phyloP scores from a whole-genome alignment of 2,113 vertebrate species.

The Mesocricetus auratus region DNA sequence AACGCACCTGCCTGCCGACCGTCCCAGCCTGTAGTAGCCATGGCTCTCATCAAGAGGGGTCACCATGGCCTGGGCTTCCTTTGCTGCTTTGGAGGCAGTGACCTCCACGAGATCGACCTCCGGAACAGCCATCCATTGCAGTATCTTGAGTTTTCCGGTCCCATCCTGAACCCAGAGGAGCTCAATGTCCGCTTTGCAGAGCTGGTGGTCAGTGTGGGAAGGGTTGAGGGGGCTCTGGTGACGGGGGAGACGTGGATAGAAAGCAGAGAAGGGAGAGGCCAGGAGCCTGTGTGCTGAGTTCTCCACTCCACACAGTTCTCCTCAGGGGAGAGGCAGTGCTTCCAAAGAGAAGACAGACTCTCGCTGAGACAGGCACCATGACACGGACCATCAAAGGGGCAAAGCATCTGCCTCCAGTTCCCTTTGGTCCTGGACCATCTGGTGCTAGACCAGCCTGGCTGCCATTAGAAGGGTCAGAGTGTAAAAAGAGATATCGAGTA shows the following conservation, averaged over 20 bases:
- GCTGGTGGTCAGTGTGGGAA: constrained; percentile 94
- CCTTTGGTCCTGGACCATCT: background rate
- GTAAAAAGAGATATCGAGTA: background rate
- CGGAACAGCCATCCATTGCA: constrained; percentile 96
- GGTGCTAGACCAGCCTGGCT: background rate
- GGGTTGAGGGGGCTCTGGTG: background rate
- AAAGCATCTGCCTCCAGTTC: background rate
- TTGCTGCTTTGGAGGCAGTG: constrained; percentile 95
- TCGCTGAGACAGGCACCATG: background rate
- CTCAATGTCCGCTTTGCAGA: constrained; percentile 96
- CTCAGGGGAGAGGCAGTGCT: background rate
- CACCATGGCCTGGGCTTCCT: constrained; percentile 96
- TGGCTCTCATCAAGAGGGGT: constrained; percentile 97
- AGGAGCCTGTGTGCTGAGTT: background rate
- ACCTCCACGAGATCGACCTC: constrained; percentile 97
- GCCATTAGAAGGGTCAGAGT: background rate
- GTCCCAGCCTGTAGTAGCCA: constrained; percentile 86
- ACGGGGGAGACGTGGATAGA: background rate
- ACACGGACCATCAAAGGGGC: background rate
- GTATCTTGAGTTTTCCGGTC: constrained; percentile 96
- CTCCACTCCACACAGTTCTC: background rate
- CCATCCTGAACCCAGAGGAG: constrained; percentile 95
- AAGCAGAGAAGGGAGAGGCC: background rate
- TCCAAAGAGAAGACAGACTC: background rate
- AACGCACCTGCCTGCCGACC: constrained; percentile 81